Base-by-base conservation (phyloP, 2,888 invertebrate genomes). In the Parapristionchus giblindavisi region DNA sequence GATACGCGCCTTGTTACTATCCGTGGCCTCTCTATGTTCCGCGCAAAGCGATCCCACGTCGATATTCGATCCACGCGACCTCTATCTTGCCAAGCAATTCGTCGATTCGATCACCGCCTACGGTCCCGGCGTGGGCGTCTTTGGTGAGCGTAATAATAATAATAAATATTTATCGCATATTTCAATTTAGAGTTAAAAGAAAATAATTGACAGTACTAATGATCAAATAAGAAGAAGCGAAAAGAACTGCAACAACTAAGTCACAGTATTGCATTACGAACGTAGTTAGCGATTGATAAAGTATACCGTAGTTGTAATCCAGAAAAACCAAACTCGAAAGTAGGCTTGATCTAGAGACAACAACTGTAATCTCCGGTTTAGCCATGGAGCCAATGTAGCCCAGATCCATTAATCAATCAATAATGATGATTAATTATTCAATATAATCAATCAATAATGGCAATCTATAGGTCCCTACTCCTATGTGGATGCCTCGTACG, bases 61-160 rank as follows among this genome's bases (percentile, higher is more conserved):
- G 3, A 61, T 83, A 1, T 66, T 83, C 34, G 66, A 43, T 14
- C 77, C 78, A 3, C 36, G 72, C 24, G 76, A 83, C 56, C 81
- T 79, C 1, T 77, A 73, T 24, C 58, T 83, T 40, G 72, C 81
- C 24, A 78, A 79, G 63, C 79, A 83, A 72, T 83, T 80, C 76
- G 78, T 83, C 73, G 81, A 83, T 58, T 81, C 84, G 0, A 80
- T 84, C 36, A 84, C 84, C 3, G 85, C 84, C 0, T 85, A 84
- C 56, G 85, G 85, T 14, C 85, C 85, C 6, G 85, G 85, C 27
- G 77, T 85, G 24, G 85, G 84, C 34, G 85, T 85, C 3, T 85
- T 81, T 60, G 77, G 83, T 83, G 21, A 73, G 80, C 58, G 11
- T 58, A n/a, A n/a, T n/a, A n/a, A n/a, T n/a, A n/a, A n/a, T n/a